Evolutionary conservation across 2,797 vertebrate species (phyloP).

Genomic region (Numenius phaeopus): DNA sequence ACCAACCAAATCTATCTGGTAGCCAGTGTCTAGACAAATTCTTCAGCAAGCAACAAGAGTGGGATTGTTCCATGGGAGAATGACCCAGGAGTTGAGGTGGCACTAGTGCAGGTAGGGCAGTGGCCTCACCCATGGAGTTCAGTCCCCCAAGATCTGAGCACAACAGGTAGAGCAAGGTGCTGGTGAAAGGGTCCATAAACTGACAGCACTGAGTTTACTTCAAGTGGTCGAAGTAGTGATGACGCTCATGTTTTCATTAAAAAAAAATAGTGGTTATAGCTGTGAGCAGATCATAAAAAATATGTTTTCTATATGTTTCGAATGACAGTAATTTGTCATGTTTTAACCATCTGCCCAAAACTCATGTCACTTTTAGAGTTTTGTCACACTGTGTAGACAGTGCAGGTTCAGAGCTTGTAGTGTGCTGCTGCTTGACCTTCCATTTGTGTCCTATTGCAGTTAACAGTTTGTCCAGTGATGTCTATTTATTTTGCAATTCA

Average conservation of each 20-base stretch:
- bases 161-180: not conserved
- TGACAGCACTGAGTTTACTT: not conserved
- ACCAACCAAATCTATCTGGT: not conserved
- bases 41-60: not conserved
- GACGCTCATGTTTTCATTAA: not conserved
- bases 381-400: not conserved
- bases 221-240: not conserved
- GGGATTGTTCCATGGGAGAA: not conserved
- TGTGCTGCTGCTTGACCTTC: not conserved
- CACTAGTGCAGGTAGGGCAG: too few species aligned
- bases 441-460: not conserved
- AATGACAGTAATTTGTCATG: not conserved
- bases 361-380: not conserved
- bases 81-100: not conserved
- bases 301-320: not conserved
- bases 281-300: not conserved
- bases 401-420: not conserved
- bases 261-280: not conserved
- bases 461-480: not conserved
- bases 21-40: not conserved
- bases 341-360: not conserved
- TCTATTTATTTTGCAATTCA: not conserved
- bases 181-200: not conserved
- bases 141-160: not conserved
- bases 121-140: fast-evolving